Conservation (phyloP, 2,113 vertebrate genomes). For the Microtus oregoni region DNA sequence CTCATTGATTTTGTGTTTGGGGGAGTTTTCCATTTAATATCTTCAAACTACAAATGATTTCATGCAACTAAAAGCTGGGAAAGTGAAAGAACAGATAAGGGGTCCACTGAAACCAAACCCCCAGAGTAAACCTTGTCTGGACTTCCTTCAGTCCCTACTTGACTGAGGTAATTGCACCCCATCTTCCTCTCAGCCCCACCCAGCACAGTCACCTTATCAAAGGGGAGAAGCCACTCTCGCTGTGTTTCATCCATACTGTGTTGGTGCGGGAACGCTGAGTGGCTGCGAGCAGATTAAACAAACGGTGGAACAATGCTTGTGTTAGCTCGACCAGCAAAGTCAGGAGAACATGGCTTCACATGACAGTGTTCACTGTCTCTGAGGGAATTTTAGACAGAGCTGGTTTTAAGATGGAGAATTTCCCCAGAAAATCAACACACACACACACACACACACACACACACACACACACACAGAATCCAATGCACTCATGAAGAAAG, state of each 20-base stretch:
- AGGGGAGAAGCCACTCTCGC: neutral
- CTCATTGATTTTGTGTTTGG: neutral
- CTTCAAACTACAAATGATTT: neutral
- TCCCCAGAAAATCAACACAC: neutral
- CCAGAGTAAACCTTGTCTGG: neutral
- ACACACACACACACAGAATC: neutral
- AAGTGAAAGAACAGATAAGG: neutral
- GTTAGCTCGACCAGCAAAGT: neutral
- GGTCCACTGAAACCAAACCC: neutral
- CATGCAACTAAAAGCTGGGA: neutral
- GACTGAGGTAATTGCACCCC: rapidly evolving
- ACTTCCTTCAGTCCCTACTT: too few species aligned
- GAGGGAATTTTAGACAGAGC: neutral
- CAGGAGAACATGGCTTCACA: neutral
- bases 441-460: too few species aligned
- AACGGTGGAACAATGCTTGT: neutral
- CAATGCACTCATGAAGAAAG: neutral
- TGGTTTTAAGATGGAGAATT: neutral
- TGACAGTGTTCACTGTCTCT: neutral
- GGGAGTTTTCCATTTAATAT: neutral
- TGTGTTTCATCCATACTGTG: neutral
- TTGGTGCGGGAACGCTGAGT: neutral
- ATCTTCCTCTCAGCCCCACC: too few species aligned
- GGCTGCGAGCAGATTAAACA: neutral
- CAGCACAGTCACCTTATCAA: neutral